Evolutionary conservation across 2,888 invertebrate genomes (phyloP), one percentile per base, ranked within the genome.

Genomic region (Monopis laevigella): DNA sequence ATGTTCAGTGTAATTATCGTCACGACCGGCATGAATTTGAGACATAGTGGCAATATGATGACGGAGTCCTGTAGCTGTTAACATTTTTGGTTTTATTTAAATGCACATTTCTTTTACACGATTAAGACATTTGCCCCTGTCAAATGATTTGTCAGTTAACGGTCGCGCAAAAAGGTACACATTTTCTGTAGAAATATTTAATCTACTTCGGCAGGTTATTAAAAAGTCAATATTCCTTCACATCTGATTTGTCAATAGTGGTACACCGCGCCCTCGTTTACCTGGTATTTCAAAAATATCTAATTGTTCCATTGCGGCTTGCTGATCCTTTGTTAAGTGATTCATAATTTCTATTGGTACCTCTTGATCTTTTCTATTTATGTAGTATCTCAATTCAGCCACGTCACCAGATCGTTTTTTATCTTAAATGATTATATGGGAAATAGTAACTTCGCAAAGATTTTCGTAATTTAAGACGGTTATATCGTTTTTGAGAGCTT

Each of bases 381-480:
- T 16, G n/a, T 34, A 34, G 16, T 14, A 34, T 14, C 14, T 34
- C 14, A 34, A 16, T 39, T 39, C 41, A 27, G 41, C 38, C 13
- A 44, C 44, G 13, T 44, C 44, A n/a, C 41, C 44, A 14, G 41
- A 17, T 11, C 44, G 16, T 41, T 44, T 44, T 39, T 28, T 41
- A 14, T 44, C 44, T 8, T 41, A 14, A 26, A 44, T 27, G 34
- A 44, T 44, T 11, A 44, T 44, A 10, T 24, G 24, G 10, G 24
- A 5, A 7, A 24, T 24, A 24, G 24, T 24, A 10, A 24, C 24
- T 17, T 16, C 32, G 29, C 44, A 41, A n/a, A 41, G 19, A 30
- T 21, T 26, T 34, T 44, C 44, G 12, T n/a, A n/a, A n/a, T n/a
- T n/a, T n/a, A n/a, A n/a, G n/a, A n/a, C n/a, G n/a, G n/a, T n/a